Percentiles rank a stretch among this genome's conserved stretches.
These are phyloP conservation scores for Agrenia bidenticulata DNA, from an alignment of 2,888 invertebrate species.

Conservation along the genomic window DNA sequence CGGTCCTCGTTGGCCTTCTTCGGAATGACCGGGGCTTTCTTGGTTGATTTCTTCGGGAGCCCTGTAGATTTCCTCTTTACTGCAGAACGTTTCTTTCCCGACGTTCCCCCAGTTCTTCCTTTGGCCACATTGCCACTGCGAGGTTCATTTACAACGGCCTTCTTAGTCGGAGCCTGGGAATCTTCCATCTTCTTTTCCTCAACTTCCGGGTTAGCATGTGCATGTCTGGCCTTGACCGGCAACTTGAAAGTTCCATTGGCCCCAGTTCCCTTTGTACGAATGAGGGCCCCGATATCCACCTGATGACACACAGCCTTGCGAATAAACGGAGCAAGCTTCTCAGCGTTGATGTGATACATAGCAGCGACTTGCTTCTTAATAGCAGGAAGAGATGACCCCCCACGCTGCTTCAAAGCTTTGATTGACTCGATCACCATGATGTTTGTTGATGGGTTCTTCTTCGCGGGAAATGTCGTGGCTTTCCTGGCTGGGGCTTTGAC, in stretches of 20 bases:
- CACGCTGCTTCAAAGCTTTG: constrained; percentile 56
- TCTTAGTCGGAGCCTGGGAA: not conserved
- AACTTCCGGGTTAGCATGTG: constrained; percentile 4
- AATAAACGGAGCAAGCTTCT: constrained; percentile 63
- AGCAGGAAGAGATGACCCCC: constrained; percentile 63
- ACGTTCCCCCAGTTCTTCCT: too few species aligned
- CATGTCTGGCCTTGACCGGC: not conserved
- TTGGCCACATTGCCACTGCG: too few species aligned
- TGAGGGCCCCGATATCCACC: constrained; percentile 57
- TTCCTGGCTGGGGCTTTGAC: constrained; percentile 38
- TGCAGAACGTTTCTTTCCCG: too few species aligned
- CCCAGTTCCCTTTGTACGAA: constrained; percentile 41
- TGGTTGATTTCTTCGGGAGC: too few species aligned
- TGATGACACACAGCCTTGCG: constrained; percentile 63
- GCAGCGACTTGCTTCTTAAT: constrained; percentile 67
- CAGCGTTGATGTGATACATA: constrained; percentile 62
- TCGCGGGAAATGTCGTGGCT: constrained; percentile 9
- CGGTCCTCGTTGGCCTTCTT: too few species aligned
- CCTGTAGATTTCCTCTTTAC: too few species aligned
- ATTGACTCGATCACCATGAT: constrained; percentile 64
- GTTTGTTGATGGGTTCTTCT: constrained; percentile 18
- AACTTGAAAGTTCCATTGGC: constrained; percentile 32
- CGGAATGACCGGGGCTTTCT: too few species aligned
- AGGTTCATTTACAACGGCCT: not conserved
- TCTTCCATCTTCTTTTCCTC: not conserved